Evolutionary conservation across 2,888 invertebrate genomes (phyloP).

Genomic region (Euplexia lucipara): DNA sequence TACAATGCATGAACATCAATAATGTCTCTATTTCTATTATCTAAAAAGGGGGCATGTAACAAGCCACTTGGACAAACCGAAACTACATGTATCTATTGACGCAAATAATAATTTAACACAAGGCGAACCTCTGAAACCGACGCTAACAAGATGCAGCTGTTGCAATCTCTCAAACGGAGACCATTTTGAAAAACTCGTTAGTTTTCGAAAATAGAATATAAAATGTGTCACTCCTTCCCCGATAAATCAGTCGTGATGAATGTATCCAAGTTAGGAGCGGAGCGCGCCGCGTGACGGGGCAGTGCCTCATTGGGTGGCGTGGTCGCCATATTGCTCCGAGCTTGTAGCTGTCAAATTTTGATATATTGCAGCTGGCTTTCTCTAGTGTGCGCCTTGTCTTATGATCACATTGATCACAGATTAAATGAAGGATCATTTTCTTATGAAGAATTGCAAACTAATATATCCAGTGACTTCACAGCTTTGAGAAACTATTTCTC

Average conservation of each 20-base stretch:
- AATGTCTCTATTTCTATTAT: conserved; percentile 75
- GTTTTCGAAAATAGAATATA: conserved; percentile 91
- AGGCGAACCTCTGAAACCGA: conserved; percentile 81
- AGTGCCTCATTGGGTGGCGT: conserved; percentile 89
- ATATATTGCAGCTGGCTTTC: conserved; percentile 87
- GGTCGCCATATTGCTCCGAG: conserved; percentile 90
- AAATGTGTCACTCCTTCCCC: conserved; percentile 90
- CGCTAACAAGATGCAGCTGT: conserved; percentile 90
- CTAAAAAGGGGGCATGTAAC: conserved; percentile 73
- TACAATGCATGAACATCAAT: conserved; percentile 79
- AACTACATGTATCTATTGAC: conserved; percentile 80
- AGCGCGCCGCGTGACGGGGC: conserved; percentile 87
- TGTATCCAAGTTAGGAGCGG: conserved; percentile 85
- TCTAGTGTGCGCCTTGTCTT: conserved; percentile 88
- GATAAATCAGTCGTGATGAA: conserved; percentile 90
- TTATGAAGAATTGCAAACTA: conserved; percentile 65
- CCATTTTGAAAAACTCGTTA: conserved; percentile 89
- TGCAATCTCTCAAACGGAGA: conserved; percentile 82
- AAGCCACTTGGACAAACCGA: conserved; percentile 70
- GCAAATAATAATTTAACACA: conserved; percentile 87
- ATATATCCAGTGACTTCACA: conserved; percentile 47
- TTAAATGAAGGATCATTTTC: conserved; percentile 76
- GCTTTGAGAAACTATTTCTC: conserved; percentile 16
- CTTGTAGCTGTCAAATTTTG: conserved; percentile 91
- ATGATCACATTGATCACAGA: conserved; percentile 82